Percentiles rank a stretch among this genome's conserved stretches.
These are phyloP conservation scores for Cephus nigrinus DNA, from an alignment of 2,888 invertebrate species.

Conservation along the genomic window DNA sequence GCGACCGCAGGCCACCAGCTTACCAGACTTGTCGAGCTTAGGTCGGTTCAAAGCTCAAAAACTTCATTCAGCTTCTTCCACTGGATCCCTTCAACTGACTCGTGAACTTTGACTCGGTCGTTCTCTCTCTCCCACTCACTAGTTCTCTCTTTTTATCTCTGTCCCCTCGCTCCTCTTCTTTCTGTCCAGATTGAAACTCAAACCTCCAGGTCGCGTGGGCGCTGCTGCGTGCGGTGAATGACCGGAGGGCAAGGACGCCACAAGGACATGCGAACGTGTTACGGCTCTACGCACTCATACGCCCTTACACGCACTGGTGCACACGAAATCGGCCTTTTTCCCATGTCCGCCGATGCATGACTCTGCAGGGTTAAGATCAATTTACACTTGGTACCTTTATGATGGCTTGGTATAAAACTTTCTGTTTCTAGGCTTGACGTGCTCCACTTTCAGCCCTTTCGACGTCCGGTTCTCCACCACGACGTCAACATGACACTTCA, in stretches of 20 bases:
- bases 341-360: neutral
- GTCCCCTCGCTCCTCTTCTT: neutral
- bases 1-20: neutral
- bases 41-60: neutral
- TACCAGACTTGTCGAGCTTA: neutral
- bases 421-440: neutral
- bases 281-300: constrained; percentile 13
- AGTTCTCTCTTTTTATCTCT: neutral
- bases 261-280: constrained; percentile 54
- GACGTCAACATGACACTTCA: neutral
- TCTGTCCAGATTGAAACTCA: constrained; percentile 25
- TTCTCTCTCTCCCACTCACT: neutral
- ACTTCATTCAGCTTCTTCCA: neutral
- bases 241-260: constrained; percentile 64
- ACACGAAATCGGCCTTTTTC: neutral
- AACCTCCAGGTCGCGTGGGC: constrained; percentile 46
- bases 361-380: neutral
- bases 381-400: neutral
- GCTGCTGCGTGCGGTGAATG: constrained; percentile 54
- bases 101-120: neutral
- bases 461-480: neutral
- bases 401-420: neutral
- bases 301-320: constrained; percentile 13
- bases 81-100: neutral
- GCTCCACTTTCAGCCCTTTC: neutral